Conservation (phyloP, 2,888 invertebrate species). For the Mayetiola destructor region DNA sequence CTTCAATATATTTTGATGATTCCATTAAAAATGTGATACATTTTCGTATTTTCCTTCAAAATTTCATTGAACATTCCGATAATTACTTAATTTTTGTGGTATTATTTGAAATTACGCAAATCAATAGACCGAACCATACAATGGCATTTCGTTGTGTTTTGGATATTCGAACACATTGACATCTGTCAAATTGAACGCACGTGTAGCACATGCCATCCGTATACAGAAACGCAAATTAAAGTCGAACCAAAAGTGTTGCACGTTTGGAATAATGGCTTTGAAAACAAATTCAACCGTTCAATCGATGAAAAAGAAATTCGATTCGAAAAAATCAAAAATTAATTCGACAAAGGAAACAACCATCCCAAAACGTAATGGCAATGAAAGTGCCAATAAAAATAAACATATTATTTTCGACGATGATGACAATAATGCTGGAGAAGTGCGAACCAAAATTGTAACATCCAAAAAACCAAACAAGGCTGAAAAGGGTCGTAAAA, state of each 20-base stretch:
- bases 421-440: conserved; percentile 20
- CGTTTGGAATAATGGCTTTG: background rate
- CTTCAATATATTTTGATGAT: too few relatives aligned
- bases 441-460: too few relatives aligned
- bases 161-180: conserved; percentile 7
- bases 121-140: too few relatives aligned
- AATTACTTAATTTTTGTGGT: background rate
- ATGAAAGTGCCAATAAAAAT: background rate
- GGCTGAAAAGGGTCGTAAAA: conserved; percentile 1
- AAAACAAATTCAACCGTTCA: background rate
- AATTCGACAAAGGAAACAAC: background rate
- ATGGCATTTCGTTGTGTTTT: background rate
- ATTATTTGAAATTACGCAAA: too few relatives aligned
- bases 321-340: too few relatives aligned
- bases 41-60: background rate
- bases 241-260: background rate
- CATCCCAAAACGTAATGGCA: too few relatives aligned
- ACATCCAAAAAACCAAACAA: background rate
- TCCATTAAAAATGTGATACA: too few relatives aligned
- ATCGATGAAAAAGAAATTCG: background rate
- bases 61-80: background rate
- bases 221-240: background rate
- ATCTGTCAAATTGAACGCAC: conserved; percentile 5
- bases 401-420: conserved; percentile 26
- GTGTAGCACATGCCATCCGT: too few relatives aligned